Evolutionary conservation across 2,888 invertebrate genomes (phyloP).

Genomic region (Metopia argyrocephala): DNA sequence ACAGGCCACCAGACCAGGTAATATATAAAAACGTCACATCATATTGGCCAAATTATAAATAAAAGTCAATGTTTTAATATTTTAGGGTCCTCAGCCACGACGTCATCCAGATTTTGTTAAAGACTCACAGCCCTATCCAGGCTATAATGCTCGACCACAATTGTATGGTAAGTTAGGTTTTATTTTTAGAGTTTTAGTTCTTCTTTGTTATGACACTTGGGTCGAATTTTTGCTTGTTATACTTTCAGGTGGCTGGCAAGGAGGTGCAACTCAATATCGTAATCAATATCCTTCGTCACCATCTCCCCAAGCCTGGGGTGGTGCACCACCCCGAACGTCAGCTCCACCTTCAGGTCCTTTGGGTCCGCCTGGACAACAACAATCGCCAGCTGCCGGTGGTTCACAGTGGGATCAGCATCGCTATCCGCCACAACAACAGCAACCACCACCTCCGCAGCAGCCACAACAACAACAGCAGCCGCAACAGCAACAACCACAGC

Average conservation of each 20-base stretch:
- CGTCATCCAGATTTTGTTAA: conserved; percentile 91
- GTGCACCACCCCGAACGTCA: conserved; percentile 74
- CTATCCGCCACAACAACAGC: conserved; percentile 77
- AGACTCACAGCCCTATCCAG: conserved; percentile 84
- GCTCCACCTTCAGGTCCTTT: conserved; percentile 74
- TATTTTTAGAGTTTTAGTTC: too few species aligned
- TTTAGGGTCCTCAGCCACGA: conserved; percentile 84
- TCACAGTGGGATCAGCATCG: conserved; percentile 79
- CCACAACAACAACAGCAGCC: conserved; percentile 78
- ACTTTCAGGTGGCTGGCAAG: conserved; percentile 82
- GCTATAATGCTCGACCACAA: conserved; percentile 83
- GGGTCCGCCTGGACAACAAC: conserved; percentile 77
- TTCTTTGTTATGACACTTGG: too few species aligned
- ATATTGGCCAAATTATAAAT: not conserved
- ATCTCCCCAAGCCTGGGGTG: conserved; percentile 76
- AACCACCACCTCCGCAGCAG: conserved; percentile 76
- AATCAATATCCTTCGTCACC: conserved; percentile 78
- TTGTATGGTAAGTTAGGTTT: conserved; percentile 84
- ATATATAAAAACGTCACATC: conserved; percentile 32
- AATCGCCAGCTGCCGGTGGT: conserved; percentile 73
- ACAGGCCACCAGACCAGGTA: conserved; percentile 79
- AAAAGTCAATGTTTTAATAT: not conserved
- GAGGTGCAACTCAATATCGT: conserved; percentile 80
- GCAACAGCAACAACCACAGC: conserved; percentile 69
- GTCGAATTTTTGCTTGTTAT: not conserved